Base-by-base conservation (phyloP, 2,113 vertebrate genomes). In the Rhinogobius similis region DNA sequence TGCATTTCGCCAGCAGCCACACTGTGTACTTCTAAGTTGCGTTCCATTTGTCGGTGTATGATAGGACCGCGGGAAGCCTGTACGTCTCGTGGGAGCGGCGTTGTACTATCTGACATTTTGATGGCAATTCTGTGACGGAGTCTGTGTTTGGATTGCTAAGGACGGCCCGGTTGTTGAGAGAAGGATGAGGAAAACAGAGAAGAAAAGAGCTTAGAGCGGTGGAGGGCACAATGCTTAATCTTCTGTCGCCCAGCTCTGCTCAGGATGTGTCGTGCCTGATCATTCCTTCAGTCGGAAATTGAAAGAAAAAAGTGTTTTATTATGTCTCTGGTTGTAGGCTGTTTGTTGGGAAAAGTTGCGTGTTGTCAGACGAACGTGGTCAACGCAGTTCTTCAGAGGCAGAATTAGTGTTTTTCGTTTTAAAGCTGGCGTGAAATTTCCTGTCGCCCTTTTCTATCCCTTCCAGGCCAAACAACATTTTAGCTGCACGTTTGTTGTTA, bases 241-340 rank as follows among this genome's bases (percentile, higher is more conserved):
- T 70, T 58, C 52, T 46, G 65, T 71, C 38, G 26, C 56, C 65
- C 53, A 53, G 5, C 58, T 64, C 53, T 41, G 58, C 27, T 20
- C 29, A 18, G 16, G 32, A 59, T 23, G 61, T 56, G 75, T 77
- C 77, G 67, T 70, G 65, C 79, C 69, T 72, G 53, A 59, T 81
- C 29, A 48, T 6, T 41, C 1, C 10, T 59, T 66, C 48, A 55
- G 67, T 69, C 67, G 55, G 26, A 78, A 78, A 46, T 44, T 38
- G 21, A 69, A 81, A 64, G 68, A 29, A 72, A 68, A 58, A 61
- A 71, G 20, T 75, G 48, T 55, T 39, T 77, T 48, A 36, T 23
- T 43, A 50, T 56, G 29, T 69, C 43, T 46, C 36, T 62, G 32
- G 68, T 13, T 73, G 14, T 24, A 56, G 63, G 55, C 50, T 68